phyloP scores from a whole-genome alignment of 2,888 invertebrate species.

The Microctonus brassicae region DNA sequence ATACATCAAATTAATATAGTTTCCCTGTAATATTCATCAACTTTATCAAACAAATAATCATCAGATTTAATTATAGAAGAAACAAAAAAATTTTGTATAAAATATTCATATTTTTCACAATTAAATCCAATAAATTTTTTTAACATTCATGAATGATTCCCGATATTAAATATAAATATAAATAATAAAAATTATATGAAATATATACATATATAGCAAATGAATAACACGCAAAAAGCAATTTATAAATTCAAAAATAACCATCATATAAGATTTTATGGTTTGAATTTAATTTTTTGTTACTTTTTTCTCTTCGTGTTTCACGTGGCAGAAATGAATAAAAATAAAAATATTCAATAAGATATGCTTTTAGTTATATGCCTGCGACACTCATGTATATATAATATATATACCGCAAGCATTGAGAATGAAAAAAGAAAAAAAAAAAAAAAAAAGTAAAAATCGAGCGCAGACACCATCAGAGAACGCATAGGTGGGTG shows the following conservation, averaged over 20 bases:
- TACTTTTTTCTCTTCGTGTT: background rate
- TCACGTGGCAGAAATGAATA: background rate
- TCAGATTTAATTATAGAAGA: no score
- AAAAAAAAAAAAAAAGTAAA: background rate
- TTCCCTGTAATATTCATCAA: no score
- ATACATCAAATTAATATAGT: no score
- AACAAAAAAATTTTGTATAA: no score
- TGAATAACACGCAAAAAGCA: background rate
- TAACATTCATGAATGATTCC: no score
- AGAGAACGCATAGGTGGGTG: background rate
- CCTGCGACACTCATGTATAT: background rate
- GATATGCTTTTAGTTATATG: background rate
- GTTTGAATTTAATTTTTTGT: background rate
- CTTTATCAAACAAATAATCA: no score
- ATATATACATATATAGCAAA: background rate
- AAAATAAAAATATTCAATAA: background rate
- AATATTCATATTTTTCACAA: no score
- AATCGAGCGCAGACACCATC: background rate
- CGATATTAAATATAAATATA: no score
- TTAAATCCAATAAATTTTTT: no score
- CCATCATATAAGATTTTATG: background rate
- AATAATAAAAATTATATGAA: background rate
- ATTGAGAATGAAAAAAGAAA: no score
- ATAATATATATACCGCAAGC: no score
- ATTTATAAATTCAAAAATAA: background rate